Evolutionary conservation across 23 tunicate species (phyloP).

Genomic region (Trididemnum clinides): DNA sequence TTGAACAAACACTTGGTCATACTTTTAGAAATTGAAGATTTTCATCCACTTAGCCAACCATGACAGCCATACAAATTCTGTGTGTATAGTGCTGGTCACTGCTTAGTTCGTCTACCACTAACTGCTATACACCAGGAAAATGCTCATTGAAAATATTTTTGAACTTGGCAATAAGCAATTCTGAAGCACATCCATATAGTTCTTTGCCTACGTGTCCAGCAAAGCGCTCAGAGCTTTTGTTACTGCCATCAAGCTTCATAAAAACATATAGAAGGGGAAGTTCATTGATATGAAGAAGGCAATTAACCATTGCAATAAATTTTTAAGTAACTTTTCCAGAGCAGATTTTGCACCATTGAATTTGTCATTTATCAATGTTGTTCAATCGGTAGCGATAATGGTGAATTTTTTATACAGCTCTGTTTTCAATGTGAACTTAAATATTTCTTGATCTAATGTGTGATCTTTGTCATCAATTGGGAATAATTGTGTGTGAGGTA

Average conservation of each 20-base stretch:
- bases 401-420: conserved; percentile 3
- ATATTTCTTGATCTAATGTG: conserved; percentile 24
- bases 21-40: conserved; percentile 26
- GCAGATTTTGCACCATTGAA: conserved; percentile 25
- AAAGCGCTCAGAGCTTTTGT: conserved; percentile 29
- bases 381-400: conserved; percentile 5
- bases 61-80: conserved; percentile 16
- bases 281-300: conserved; percentile 23
- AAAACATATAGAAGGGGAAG: conserved; percentile 38
- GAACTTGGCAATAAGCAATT: conserved; percentile 23
- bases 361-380: conserved; percentile 33
- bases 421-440: neutral
- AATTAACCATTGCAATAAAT: conserved; percentile 26
- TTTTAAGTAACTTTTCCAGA: conserved; percentile 20
- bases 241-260: conserved; percentile 30
- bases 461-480: conserved; percentile 30
- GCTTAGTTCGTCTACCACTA: conserved; percentile 23
- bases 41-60: conserved; percentile 1
- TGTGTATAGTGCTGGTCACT: conserved; percentile 34
- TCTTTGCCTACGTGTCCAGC: conserved; percentile 19
- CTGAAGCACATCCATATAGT: conserved; percentile 25
- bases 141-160: neutral
- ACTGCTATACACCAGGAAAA: neutral
- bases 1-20: conserved; percentile 30
- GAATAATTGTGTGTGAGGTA: conserved; percentile 30